Evolutionary conservation across 2,888 invertebrate species (phyloP).

Genomic region (Lydus trimaculatus): DNA sequence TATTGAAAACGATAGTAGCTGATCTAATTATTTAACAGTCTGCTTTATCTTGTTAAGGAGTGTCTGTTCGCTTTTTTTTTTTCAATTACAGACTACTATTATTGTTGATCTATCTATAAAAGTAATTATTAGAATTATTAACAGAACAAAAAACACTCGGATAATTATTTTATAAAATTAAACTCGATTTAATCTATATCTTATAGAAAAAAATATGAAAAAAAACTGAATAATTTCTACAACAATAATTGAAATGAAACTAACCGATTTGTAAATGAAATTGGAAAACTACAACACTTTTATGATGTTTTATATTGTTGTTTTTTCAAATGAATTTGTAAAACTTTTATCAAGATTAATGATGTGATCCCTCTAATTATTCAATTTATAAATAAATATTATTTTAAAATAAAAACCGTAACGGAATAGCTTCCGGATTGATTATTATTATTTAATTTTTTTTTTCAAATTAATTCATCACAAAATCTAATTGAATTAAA

Average conservation of each 20-base stretch:
- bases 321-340: background rate
- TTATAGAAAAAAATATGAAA: background rate
- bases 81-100: background rate
- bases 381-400: background rate
- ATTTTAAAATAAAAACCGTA: background rate
- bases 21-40: conserved; percentile 7
- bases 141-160: background rate
- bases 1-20: conserved; percentile 9
- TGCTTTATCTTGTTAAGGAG: background rate
- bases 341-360: background rate
- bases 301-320: too few relatives aligned
- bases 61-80: background rate
- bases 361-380: background rate
- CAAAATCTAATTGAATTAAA: background rate
- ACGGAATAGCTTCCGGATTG: background rate
- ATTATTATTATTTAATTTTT: background rate
- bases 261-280: background rate
- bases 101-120: background rate
- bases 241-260: background rate
- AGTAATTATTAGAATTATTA: background rate
- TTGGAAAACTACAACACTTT: too few relatives aligned
- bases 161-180: background rate
- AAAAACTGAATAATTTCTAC: background rate
- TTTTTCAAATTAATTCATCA: background rate
- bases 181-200: background rate